Percentiles rank a stretch among this genome's conserved stretches.
These are phyloP conservation scores for Pseudopodoces humilis DNA, from an alignment of 2,113 vertebrate species.

Conservation along the genomic window DNA sequence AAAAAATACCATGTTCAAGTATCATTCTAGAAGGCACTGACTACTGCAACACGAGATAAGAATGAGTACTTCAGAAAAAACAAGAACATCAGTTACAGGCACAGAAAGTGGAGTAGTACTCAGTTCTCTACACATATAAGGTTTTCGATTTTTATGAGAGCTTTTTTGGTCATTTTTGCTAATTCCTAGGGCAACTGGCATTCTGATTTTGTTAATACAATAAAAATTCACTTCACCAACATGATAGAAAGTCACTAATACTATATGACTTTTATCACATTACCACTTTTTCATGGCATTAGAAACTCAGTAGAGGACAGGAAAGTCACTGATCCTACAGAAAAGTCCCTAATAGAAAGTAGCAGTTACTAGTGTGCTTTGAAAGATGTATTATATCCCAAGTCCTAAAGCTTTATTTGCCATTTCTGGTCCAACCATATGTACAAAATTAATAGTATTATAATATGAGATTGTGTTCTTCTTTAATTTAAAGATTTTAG, in stretches of 20 bases:
- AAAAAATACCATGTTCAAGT: not conserved
- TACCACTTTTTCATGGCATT: constrained; percentile 65
- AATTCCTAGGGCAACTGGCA: constrained; percentile 51
- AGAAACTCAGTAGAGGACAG: constrained; percentile 59
- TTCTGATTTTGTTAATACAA: constrained; percentile 61
- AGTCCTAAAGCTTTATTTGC: constrained; percentile 11
- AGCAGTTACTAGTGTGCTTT: constrained; percentile 27
- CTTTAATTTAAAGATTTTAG: not conserved
- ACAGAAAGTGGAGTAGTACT: not conserved
- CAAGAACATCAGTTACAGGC: not conserved
- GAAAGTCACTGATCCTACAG: constrained; percentile 56
- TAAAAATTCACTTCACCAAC: constrained; percentile 70
- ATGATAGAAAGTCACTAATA: constrained; percentile 70
- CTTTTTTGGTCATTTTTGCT: constrained; percentile 45
- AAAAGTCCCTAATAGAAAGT: constrained; percentile 61
- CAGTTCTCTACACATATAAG: not conserved
- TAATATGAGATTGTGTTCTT: too few species aligned
- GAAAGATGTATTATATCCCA: constrained; percentile 55
- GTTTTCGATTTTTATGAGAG: constrained; percentile 16
- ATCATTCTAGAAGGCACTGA: not conserved
- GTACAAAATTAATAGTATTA: not conserved
- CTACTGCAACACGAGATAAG: not conserved
- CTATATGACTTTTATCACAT: constrained; percentile 67
- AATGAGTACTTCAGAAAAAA: not conserved
- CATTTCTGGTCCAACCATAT: not conserved